A percentile compares a stretch with the other conserved stretches of the same genome.
These are phyloP conservation scores for Dendrolimus kikuchii DNA, from an alignment of 1,140 invertebrate species.

Conservation along the genomic window DNA sequence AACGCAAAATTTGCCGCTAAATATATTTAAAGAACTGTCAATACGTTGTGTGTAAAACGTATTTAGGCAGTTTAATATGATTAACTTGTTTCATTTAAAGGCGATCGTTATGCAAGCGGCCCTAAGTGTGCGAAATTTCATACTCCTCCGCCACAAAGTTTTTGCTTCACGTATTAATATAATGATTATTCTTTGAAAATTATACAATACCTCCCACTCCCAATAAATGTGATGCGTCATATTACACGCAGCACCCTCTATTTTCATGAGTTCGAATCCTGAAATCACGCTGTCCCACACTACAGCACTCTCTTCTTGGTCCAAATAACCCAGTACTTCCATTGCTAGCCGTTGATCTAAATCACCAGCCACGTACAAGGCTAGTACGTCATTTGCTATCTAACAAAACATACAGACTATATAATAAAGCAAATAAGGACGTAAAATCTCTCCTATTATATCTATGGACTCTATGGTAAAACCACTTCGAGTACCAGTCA, in stretches of 20 bases:
- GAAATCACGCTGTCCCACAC: conserved; percentile 76
- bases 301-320: conserved; percentile 74
- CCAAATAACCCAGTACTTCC: conserved; percentile 74
- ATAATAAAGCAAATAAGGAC: neutral
- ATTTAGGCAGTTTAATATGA: too few relatives aligned
- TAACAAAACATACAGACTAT: conserved; percentile 20
- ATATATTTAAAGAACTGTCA: too few relatives aligned
- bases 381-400: conserved; percentile 85
- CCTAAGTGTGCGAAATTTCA: too few relatives aligned
- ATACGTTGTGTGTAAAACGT: too few relatives aligned
- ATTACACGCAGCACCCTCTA: conserved; percentile 29
- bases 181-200: neutral
- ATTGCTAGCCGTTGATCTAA: conserved; percentile 68
- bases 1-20: too few relatives aligned
- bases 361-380: conserved; percentile 68
- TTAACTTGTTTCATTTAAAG: too few relatives aligned
- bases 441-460: neutral
- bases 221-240: conserved; percentile 44
- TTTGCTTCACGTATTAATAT: too few relatives aligned
- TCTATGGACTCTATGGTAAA: neutral
- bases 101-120: too few relatives aligned
- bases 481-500: too few relatives aligned
- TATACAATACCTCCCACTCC: conserved; percentile 50
- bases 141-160: too few relatives aligned
- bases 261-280: conserved; percentile 63